These are phyloP conservation scores for Merluccius polli DNA, from an alignment of 2,797 vertebrate genomes.

Conservation along the genomic window DNA sequence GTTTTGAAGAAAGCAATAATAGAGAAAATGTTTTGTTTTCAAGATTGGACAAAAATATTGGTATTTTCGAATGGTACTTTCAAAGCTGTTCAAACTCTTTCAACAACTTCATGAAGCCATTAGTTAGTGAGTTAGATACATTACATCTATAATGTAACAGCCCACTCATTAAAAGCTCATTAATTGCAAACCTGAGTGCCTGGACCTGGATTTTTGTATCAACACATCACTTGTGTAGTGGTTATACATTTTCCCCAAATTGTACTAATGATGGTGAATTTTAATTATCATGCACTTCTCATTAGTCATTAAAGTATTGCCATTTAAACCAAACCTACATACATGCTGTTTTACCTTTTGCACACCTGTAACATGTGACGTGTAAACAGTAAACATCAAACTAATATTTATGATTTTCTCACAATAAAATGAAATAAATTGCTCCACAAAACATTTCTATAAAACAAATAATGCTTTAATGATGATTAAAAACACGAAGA, in stretches of 20 bases:
- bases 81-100: too few relatives aligned
- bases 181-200: too few relatives aligned
- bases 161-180: too few relatives aligned
- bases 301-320: not conserved
- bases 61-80: not conserved
- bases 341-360: not conserved
- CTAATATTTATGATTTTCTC: not conserved
- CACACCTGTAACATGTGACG: not conserved
- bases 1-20: not conserved
- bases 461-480: conserved; percentile 55
- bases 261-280: not conserved
- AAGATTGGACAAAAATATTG: not conserved
- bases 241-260: too few relatives aligned
- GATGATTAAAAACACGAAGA: conserved; percentile 29
- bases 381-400: not conserved
- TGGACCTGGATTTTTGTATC: too few relatives aligned
- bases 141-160: too few relatives aligned
- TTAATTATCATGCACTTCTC: not conserved
- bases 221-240: too few relatives aligned
- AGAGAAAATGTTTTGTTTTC: not conserved
- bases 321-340: not conserved
- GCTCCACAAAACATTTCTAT: conserved; percentile 17
- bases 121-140: too few relatives aligned
- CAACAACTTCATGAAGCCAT: too few relatives aligned
- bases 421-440: not conserved